Evolutionary conservation across 2,113 vertebrate genomes (phyloP), one percentile per base, ranked within the genome.

Genomic region (Xyrauchen texanus): DNA sequence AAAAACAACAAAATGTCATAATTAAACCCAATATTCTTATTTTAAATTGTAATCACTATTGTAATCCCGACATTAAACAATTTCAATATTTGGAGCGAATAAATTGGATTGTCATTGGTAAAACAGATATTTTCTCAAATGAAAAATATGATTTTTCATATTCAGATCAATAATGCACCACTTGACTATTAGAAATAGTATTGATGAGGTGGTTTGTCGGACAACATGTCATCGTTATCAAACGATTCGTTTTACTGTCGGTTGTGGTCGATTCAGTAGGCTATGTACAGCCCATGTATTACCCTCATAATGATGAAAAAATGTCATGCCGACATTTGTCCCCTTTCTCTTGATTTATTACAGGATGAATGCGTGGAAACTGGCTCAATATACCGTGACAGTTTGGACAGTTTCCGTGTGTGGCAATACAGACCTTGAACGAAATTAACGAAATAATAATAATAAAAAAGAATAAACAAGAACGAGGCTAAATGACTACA

Each of bases 241-340:
- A 75, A 77, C 80, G 64, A 86, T 83, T 76, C 63, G 58, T 70
- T 78, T 72, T 62, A 53, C 60, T 66, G 4, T 69, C 51, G 49
- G 60, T 51, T 60, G 47, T 57, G 57, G 58, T 77, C 79, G 76
- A 84, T 84, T 61, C 74, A 61, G 70, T 49, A n/a, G n/a, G n/a
- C n/a, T n/a, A n/a, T 46, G 16, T 42, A 42, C 16, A 52, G 82
- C 11, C 15, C 66, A 15, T 34, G 62, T 45, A 64, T 69, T 57
- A 15, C 51, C 10, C 55, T 65, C n/a, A 46, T 83, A 85, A 84
- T 84, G 77, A 84, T 82, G 76, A 83, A 84, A 79, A 85, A 81
- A 84, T 78, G 76, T 81, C 75, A 71, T 60, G 16, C 69, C 57
- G 49, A 60, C 66, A 78, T 78, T 80, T 79, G 42, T 73, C 58